Base-by-base conservation (phyloP, 1,140 invertebrate genomes). In the Oryctes rhinoceros region DNA sequence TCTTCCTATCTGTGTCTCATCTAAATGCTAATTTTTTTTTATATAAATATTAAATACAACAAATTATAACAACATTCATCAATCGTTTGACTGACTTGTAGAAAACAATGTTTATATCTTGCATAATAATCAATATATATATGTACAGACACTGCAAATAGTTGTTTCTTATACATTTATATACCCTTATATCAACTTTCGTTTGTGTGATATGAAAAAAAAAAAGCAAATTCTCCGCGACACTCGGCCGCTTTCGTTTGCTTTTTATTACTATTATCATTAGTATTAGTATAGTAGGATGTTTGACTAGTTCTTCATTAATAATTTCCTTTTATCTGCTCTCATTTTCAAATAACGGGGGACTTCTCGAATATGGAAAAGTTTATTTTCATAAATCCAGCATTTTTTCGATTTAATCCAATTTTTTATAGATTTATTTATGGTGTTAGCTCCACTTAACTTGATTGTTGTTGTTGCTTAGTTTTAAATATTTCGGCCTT, bases 31-130 rank as follows among this genome's bases (percentile, higher is more conserved):
- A 20, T 30, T 71, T 35, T 18, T 59, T 59, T 59, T 18, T 59
- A 59, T 71, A 71, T 71, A 71, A 71, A 71, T 71, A 71, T 71
- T 71, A 71, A 71, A 71, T 71, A 71, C 65, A 71, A 71, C 65
- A 71, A 71, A 71, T 71, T 71, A 44, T 44, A 71, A 71, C 65
- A 71, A 71, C 65, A 10, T 35, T 35, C 9, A 71, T 71, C 65
- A 71, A 37, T 71, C 65, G 24, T 10, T 9, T 37, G 65, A 71
- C 20, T 71, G 65, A 71, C 15, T 71, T 37, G 65, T 71, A 71
- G 53, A 71, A 71, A 71, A 71, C 65, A 71, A 71, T 71, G 13
- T 59, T 18, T 59, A 59, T 59, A 6, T 24, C 18, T 71, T 13
- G 5, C 13, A 71, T 71, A 71, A 24, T 71, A 35, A 71, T 71